A percentile compares a stretch with the other conserved stretches of the same genome.
Conservation (phyloP, 1,140 invertebrate species). For the Zaprionus davidi region DNA sequence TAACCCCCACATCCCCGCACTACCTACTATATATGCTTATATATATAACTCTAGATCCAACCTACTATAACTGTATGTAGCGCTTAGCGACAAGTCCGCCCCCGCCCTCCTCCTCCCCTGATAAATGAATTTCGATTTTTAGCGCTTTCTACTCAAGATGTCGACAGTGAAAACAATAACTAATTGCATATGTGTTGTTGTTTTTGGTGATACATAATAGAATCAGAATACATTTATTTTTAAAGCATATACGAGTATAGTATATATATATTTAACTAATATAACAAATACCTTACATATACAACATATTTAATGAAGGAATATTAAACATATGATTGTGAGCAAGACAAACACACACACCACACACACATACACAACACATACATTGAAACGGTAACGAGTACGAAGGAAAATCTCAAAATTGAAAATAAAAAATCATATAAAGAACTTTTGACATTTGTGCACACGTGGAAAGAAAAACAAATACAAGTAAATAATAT, state of each 20-base stretch:
- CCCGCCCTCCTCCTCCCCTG: neutral
- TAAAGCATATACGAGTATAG: slow-evolving; percentile 52
- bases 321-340: slow-evolving; percentile 78
- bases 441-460: slow-evolving; percentile 67
- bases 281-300: slow-evolving; percentile 46
- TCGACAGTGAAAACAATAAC: slow-evolving; percentile 56
- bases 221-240: slow-evolving; percentile 71
- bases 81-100: neutral
- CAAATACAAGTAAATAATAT: slow-evolving; percentile 77
- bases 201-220: slow-evolving; percentile 71
- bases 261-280: slow-evolving; percentile 49
- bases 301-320: slow-evolving; percentile 53
- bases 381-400: neutral
- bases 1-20: neutral
- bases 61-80: neutral
- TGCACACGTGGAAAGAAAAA: slow-evolving; percentile 70
- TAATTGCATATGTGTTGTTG: slow-evolving; percentile 73
- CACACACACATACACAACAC: slow-evolving; percentile 22
- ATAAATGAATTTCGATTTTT: slow-evolving; percentile 6
- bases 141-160: slow-evolving; percentile 21
- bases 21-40: neutral
- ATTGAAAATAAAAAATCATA: slow-evolving; percentile 32
- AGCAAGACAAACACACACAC: slow-evolving; percentile 51
- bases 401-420: slow-evolving; percentile 30
- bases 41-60: slow-evolving; percentile 12